Evolutionary conservation across 2,113 vertebrate species (phyloP), one percentile per base, ranked within the genome.

Genomic region (Solenodon paradoxus): DNA sequence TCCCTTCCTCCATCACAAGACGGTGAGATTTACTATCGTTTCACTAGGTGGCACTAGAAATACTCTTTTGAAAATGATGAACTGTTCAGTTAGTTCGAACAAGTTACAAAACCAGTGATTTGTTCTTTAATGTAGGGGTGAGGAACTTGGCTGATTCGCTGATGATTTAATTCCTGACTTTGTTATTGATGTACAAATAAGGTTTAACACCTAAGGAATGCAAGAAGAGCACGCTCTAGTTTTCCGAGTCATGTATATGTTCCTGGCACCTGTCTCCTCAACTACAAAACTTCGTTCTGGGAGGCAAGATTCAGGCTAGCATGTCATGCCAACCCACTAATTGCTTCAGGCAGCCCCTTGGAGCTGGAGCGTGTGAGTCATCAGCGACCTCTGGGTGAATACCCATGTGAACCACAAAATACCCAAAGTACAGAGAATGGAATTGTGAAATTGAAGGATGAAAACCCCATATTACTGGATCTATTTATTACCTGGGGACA

Each of bases 11-110:
- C 32, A 32, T 17, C 13, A 7, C 3, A 26, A 77, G 35, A 38
- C 19, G 80, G 53, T 82, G 83, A 74, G 26, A 75, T 78, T 80
- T 42, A 42, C 16, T 84, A 40, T 42, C 35, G 12, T 4, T 61
- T 83, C 97, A 87, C 74, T 87, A 97, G 95, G 71, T 96, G 96
- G 90, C 92, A 66, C 20, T 53, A 94, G 59, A 40, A 78, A 49
- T 9, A 32, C 75, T 69, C 59, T 61, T 92, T 59, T 68, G 7
- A 77, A 88, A 61, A 55, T 1, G 24, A 47, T 2, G 42, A 83
- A 61, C 15, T 7, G 38, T 30, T 79, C 35, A 1, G 30, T 15
- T 1, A 11, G 57, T 66, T 81, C 28, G 16, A 80, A 3, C 47
- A 78, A 59, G 40, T 63, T 20, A 17, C 9, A 24, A 45, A 95